Conservation (phyloP, 2,888 invertebrate genomes). For the Melipona bicolor region DNA sequence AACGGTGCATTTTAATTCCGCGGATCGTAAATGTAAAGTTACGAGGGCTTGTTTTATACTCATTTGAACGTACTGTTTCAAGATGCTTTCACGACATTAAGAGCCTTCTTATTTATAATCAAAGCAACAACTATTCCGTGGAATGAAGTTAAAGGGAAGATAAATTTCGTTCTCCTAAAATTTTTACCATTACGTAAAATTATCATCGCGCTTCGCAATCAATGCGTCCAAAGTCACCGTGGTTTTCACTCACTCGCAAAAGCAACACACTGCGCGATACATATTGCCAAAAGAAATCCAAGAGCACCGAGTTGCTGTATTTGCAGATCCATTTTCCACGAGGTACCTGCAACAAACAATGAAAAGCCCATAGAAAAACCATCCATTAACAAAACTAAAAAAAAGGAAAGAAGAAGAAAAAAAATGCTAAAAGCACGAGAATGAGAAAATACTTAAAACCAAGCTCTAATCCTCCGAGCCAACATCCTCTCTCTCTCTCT, state of each 20-base stretch:
- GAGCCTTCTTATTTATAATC: neutral
- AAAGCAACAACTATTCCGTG: neutral
- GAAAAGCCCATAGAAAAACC: neutral
- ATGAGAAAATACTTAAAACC: neutral
- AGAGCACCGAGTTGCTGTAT: neutral
- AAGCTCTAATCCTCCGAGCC: neutral
- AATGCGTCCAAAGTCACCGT: neutral
- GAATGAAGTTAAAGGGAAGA: neutral
- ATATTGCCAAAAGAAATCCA: neutral
- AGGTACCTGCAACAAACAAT: conserved; percentile 46
- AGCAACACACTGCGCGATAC: neutral
- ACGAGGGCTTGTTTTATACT: neutral
- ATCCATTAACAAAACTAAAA: neutral
- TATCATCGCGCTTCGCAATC: neutral
- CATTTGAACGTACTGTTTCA: neutral
- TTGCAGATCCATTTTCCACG: neutral
- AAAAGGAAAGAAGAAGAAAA: neutral
- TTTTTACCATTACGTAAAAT: too few relatives aligned
- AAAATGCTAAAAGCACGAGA: neutral
- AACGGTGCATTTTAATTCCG: neutral
- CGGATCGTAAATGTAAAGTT: neutral
- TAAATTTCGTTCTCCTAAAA: too few relatives aligned
- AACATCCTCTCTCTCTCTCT: neutral
- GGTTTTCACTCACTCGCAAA: neutral
- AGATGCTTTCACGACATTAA: neutral